Evolutionary conservation across 2,113 vertebrate genomes (phyloP).

Genomic region (Laterallus jamaicensis): DNA sequence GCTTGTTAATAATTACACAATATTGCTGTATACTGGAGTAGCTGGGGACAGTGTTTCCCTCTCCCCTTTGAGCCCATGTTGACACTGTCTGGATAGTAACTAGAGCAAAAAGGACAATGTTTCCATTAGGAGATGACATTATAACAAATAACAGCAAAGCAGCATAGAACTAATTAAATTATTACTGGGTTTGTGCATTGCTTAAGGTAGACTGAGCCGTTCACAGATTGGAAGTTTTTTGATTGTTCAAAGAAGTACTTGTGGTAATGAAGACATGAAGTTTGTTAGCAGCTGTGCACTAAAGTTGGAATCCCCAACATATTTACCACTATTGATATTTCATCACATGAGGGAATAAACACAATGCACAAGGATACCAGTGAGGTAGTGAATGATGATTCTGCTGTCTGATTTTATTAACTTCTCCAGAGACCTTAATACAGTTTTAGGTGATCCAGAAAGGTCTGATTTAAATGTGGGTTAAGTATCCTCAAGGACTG

Average conservation of each 20-base stretch:
- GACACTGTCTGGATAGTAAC: background rate
- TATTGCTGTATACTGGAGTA: background rate
- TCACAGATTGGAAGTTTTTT: background rate
- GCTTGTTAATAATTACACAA: rapidly evolving
- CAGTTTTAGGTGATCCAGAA: background rate
- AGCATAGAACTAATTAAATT: background rate
- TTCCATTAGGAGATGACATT: background rate
- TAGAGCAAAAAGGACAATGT: background rate
- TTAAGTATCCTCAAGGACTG: background rate
- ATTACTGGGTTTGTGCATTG: background rate
- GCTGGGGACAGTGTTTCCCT: background rate
- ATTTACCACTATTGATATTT: background rate
- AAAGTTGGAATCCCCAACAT: background rate
- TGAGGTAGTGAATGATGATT: background rate
- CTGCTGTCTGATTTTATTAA: background rate
- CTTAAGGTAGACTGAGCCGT: background rate
- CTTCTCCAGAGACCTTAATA: background rate
- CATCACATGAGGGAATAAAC: background rate
- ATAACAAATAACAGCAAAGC: background rate
- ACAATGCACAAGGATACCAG: background rate
- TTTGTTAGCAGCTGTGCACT: background rate
- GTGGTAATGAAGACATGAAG: background rate
- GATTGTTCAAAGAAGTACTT: background rate
- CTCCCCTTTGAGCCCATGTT: background rate
- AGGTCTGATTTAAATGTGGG: background rate